These are phyloP conservation scores for Archaeoteleia sp. DNA, from an alignment of 2,888 invertebrate species.

Conservation along the genomic window DNA sequence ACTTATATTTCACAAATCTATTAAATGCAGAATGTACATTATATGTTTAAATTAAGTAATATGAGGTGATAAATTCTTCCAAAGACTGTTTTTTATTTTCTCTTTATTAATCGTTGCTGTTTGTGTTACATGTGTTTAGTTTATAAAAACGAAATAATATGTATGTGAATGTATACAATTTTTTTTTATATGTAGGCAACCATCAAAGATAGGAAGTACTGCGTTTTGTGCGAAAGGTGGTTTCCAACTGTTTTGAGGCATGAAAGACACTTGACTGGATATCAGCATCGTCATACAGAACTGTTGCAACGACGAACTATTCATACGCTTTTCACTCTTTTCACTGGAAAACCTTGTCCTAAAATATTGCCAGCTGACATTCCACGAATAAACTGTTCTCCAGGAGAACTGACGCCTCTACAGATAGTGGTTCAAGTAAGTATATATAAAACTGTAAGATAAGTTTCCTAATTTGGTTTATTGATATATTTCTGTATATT, in stretches of 20 bases:
- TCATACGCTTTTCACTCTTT: conserved; percentile 72
- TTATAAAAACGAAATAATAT: neutral
- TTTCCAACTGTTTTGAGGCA: conserved; percentile 70
- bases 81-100: too few relatives aligned
- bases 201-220: conserved; percentile 71
- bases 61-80: too few relatives aligned
- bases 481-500: too few relatives aligned
- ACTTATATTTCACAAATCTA: too few relatives aligned
- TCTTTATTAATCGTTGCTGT: too few relatives aligned
- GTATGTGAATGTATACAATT: conserved; percentile 4
- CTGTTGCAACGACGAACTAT: conserved; percentile 72
- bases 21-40: too few relatives aligned
- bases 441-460: too few relatives aligned
- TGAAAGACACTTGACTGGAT: conserved; percentile 69
- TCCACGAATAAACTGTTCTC: conserved; percentile 66
- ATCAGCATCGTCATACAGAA: conserved; percentile 72
- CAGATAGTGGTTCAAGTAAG: conserved; percentile 73
- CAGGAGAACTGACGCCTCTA: conserved; percentile 71
- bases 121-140: neutral
- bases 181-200: conserved; percentile 63
- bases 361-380: conserved; percentile 68
- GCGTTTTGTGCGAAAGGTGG: conserved; percentile 72
- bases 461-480: too few relatives aligned
- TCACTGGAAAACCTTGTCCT: conserved; percentile 73
- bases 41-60: too few relatives aligned